Conservation (phyloP, 2,888 invertebrate genomes). For the Synergus umbraculus region DNA sequence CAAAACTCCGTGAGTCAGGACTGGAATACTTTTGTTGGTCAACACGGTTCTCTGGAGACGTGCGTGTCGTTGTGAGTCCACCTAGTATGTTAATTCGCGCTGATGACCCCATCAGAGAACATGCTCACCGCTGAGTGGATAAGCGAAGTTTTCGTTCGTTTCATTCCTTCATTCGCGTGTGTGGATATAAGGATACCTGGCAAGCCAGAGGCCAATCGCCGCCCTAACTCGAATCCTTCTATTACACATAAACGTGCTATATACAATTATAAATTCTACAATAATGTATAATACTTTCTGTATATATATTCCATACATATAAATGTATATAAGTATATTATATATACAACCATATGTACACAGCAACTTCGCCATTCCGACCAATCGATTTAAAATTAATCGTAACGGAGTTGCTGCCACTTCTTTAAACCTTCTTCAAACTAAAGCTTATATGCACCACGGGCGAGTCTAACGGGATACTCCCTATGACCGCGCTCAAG, state of each 20-base stretch:
- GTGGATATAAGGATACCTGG: conserved; percentile 12
- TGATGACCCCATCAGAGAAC: conserved; percentile 76
- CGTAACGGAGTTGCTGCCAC: conserved; percentile 60
- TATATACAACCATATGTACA: neutral
- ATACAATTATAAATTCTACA: too few species aligned
- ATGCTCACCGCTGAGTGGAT: conserved; percentile 68
- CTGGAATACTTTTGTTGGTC: conserved; percentile 8
- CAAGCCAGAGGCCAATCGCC: conserved; percentile 4
- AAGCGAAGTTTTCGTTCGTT: conserved; percentile 63
- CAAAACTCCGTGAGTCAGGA: neutral
- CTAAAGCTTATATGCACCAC: neutral
- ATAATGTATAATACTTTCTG: neutral
- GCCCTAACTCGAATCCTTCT: neutral
- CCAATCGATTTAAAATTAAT: conserved; percentile 58
- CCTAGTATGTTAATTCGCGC: conserved; percentile 76
- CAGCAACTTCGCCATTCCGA: conserved; percentile 55
- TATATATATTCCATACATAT: neutral
- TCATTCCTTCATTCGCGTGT: conserved; percentile 47
- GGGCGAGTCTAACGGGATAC: conserved; percentile 12
- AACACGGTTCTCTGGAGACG: neutral
- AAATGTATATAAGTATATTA: too few species aligned
- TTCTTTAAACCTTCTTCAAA: neutral
- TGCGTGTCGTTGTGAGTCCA: conserved; percentile 56
- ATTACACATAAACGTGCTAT: neutral
- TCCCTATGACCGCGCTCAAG: neutral